A percentile compares a stretch with the other conserved stretches of the same genome.
phyloP scores from a whole-genome alignment of 2,113 vertebrate species.

The Coracopsis vasa region DNA sequence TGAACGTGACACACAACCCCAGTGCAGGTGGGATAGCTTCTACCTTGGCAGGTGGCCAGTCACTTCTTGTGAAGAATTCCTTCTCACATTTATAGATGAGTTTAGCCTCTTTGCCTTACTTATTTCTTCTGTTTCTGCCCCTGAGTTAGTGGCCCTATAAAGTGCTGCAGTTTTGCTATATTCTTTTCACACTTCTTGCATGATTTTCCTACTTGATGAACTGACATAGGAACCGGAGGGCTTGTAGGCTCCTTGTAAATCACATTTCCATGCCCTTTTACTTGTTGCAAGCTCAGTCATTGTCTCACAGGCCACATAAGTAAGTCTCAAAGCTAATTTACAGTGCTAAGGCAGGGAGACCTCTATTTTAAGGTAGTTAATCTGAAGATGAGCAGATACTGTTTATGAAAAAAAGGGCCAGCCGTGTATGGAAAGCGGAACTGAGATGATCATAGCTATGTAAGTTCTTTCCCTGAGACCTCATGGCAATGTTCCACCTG shows the following conservation, averaged over 20 bases:
- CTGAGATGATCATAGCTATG: neutral
- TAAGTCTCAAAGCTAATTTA: neutral
- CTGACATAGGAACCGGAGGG: neutral
- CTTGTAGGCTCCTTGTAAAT: neutral
- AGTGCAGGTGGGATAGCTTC: neutral
- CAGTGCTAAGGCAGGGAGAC: neutral
- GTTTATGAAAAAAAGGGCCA: neutral
- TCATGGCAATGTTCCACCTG: neutral
- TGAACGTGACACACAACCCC: neutral
- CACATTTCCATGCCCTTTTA: neutral
- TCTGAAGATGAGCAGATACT: neutral
- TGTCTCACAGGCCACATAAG: neutral
- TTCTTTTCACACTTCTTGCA: neutral
- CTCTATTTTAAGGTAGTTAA: neutral
- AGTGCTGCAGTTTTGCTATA: neutral
- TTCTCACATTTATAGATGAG: neutral
- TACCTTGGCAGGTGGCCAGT: neutral
- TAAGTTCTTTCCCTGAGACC: neutral
- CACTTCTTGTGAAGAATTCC: neutral
- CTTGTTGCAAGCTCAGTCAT: neutral
- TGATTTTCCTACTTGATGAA: neutral
- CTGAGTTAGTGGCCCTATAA: neutral
- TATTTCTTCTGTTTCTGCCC: neutral
- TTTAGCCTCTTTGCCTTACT: neutral
- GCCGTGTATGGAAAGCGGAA: neutral